Evolutionary conservation across 1,140 invertebrate genomes (phyloP), one percentile per base, ranked within the genome.

Genomic region (Acromyrmex heyeri): DNA sequence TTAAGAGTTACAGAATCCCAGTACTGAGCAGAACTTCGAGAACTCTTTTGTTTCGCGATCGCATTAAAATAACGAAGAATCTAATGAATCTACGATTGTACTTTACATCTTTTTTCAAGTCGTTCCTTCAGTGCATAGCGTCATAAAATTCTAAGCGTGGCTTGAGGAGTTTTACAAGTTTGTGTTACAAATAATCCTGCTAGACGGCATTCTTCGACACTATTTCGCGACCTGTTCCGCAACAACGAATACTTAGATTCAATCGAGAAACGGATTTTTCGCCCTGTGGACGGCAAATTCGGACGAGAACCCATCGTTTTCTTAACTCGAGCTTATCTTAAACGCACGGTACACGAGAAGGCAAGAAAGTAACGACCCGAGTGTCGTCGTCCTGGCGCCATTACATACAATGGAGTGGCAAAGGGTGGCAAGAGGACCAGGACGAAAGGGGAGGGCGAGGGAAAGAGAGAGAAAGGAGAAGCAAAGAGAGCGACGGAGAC

Each of bases 341-440:
- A 69, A 14, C 65, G 78, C 59, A 78, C n/a, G 8, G 38, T 38
- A 65, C 44, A 57, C n/a, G 14, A 14, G 27, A 8, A 53, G 69
- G 38, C 82, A 77, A 70, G 82, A 86, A 86, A 89, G 67, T 86
- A 89, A 78, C 88, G 79, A 88, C 50, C 27, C 75, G 44, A 88
- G 67, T 76, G 87, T 86, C 86, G 86, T 89, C 81, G 83, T 88
- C 86, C 75, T 70, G 87, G 61, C 67, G 83, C 38, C 70, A 76
- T 87, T 89, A 77, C 24, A 6, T 78, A 53, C 85, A 87, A 82
- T 70, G 44, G 50, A 57, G 62, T 65, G 30, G 57, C 18, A 27
- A 72, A 55, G 34, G 48, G 61, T 14, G 81, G 55, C 38, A 6
- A n/a, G 44, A 59, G 48, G 50, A 48, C 21, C 5, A 21, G 27